Conservation (phyloP, 2,113 vertebrate genomes). For the Sminthopsis crassicaudata region DNA sequence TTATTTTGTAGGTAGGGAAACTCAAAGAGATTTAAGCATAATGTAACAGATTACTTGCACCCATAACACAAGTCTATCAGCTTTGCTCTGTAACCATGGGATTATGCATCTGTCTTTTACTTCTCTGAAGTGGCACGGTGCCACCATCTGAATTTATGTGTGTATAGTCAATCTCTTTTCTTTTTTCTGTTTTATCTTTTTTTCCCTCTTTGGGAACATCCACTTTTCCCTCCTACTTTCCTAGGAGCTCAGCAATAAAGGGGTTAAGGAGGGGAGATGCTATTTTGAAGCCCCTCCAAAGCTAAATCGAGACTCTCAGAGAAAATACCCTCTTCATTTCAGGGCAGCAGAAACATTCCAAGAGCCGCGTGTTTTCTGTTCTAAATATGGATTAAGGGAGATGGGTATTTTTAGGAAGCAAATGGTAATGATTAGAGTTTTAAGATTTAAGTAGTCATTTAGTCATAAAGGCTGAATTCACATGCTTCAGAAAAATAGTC, state of each 20-base stretch:
- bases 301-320: background rate
- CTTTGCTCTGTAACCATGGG: background rate
- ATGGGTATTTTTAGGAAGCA: slow-evolving; percentile 83
- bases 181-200: background rate
- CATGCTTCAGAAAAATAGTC: slow-evolving; percentile 80
- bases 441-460: slow-evolving; percentile 81
- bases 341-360: slow-evolving; percentile 32
- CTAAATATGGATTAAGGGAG: slow-evolving; percentile 73
- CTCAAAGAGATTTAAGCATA: background rate
- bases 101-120: background rate
- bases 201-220: background rate
- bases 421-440: slow-evolving; percentile 84
- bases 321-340: background rate
- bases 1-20: background rate
- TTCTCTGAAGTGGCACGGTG: background rate
- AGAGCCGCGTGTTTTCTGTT: slow-evolving; percentile 73
- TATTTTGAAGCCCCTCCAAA: background rate
- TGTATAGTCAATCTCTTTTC: background rate
- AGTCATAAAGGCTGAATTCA: slow-evolving; percentile 80
- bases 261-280: background rate
- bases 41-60: background rate
- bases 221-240: background rate
- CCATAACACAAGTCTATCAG: background rate
- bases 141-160: background rate
- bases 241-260: background rate